These are phyloP conservation scores for Drosophila pseudoananassae DNA, from an alignment of 1,140 invertebrate species.

Conservation along the genomic window DNA sequence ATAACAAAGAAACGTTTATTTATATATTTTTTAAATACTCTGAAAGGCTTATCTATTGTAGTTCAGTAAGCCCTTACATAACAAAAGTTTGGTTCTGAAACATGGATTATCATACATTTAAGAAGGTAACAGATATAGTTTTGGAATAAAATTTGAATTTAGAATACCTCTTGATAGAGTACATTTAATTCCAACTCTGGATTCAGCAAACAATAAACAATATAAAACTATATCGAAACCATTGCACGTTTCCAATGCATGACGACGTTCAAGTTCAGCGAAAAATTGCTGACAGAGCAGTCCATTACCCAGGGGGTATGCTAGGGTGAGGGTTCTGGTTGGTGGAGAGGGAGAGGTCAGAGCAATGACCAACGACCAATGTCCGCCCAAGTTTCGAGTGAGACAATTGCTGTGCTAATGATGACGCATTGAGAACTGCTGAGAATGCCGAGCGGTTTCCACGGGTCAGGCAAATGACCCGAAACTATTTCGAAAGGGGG, in stretches of 20 bases:
- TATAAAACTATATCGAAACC: slow-evolving; percentile 8
- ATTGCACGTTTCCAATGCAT: slow-evolving; percentile 34
- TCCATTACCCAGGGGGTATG: not conserved
- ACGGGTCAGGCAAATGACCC: slow-evolving; percentile 49
- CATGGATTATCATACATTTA: too few relatives aligned
- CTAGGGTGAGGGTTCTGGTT: not conserved
- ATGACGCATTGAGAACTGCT: slow-evolving; percentile 41
- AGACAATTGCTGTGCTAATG: slow-evolving; percentile 46
- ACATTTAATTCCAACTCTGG: not conserved
- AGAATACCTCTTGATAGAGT: not conserved
- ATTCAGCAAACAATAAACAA: slow-evolving; percentile 10
- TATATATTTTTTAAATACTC: not conserved
- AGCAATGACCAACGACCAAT: slow-evolving; percentile 36
- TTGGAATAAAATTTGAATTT: too few relatives aligned
- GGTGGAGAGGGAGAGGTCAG: slow-evolving; percentile 14
- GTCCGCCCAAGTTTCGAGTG: slow-evolving; percentile 27
- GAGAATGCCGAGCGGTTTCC: slow-evolving; percentile 22
- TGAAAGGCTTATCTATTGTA: not conserved
- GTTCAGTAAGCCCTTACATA: not conserved
- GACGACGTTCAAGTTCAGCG: slow-evolving; percentile 44
- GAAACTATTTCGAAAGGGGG: slow-evolving; percentile 29
- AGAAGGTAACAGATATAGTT: too few relatives aligned
- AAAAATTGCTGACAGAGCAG: slow-evolving; percentile 32
- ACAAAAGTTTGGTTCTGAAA: not conserved
- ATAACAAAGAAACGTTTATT: not conserved